A percentile compares a stretch with the other conserved stretches of the same genome.
Conservation (phyloP, 2,113 vertebrate species). For the Hippocampus mohnikei region DNA sequence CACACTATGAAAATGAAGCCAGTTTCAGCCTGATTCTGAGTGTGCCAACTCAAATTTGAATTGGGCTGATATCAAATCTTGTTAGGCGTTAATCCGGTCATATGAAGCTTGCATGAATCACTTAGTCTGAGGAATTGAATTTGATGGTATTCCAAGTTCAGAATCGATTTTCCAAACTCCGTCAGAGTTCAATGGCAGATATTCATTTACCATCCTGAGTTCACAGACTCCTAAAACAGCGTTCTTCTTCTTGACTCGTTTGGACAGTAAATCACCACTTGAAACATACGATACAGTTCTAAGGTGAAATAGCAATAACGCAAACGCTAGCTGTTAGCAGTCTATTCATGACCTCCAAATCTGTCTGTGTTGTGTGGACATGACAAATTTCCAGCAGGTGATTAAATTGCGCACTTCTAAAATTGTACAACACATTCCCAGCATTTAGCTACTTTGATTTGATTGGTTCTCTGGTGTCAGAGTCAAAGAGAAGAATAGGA, state of each 20-base stretch:
- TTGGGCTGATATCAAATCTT: not conserved
- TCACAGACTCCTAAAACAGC: not conserved
- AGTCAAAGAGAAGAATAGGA: conserved; percentile 27
- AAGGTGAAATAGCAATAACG: not conserved
- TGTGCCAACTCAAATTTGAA: conserved; percentile 7
- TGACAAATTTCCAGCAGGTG: not conserved
- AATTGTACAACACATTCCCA: not conserved
- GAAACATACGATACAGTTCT: too few species aligned
- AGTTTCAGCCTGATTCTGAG: not conserved
- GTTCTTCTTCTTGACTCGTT: not conserved
- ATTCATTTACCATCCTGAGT: not conserved
- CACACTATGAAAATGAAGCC: not conserved
- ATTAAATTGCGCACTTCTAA: not conserved
- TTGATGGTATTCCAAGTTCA: not conserved
- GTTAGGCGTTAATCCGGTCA: not conserved
- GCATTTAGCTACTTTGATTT: not conserved
- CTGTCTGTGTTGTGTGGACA: not conserved
- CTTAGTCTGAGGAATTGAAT: not conserved
- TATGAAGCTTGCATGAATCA: not conserved
- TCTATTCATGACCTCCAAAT: not conserved
- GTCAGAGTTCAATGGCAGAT: not conserved
- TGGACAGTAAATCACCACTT: not conserved
- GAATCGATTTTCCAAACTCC: not conserved
- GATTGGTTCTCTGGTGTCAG: not conserved
- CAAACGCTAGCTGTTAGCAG: not conserved